Percentiles rank a stretch among this genome's conserved stretches.
These are phyloP conservation scores for Anoplopoma fimbria DNA, from an alignment of 2,113 vertebrate genomes.

Conservation along the genomic window DNA sequence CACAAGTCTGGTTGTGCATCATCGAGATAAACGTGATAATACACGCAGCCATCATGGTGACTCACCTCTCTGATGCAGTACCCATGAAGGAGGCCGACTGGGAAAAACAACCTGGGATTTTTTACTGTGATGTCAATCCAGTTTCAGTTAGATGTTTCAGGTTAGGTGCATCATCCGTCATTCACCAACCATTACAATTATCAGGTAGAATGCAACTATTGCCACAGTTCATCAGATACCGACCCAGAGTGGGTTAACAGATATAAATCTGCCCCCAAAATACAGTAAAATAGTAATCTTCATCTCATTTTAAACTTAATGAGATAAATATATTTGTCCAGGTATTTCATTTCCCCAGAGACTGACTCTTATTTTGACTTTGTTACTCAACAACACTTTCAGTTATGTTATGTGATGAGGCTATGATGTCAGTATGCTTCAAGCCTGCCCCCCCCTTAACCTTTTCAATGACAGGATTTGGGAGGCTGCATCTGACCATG, in stretches of 20 bases:
- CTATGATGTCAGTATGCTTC: not conserved
- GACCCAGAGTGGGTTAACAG: no score
- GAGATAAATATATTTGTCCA: not conserved
- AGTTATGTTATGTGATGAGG: not conserved
- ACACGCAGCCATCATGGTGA: slow-evolving; percentile 34
- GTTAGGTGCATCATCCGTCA: not conserved
- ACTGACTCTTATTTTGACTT: not conserved
- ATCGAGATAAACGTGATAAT: not conserved
- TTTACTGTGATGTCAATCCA: slow-evolving; percentile 21
- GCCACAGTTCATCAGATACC: not conserved
- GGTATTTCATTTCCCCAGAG: not conserved
- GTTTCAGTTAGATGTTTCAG: slow-evolving; percentile 10
- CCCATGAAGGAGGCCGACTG: no score
- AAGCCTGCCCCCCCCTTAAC: not conserved
- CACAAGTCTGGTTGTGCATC: not conserved
- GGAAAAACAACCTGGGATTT: not conserved
- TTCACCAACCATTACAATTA: not conserved
- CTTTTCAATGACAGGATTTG: not conserved
- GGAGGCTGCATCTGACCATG: not conserved
- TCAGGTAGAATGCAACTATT: not conserved
- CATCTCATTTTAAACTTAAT: not conserved
- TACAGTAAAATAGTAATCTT: not conserved
- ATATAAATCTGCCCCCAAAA: not conserved
- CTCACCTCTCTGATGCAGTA: slow-evolving; percentile 47
- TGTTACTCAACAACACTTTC: not conserved